A percentile compares a stretch with the other conserved stretches of the same genome.
Conservation (phyloP, 2,888 invertebrate species). For the Tricholauxania praeusta region DNA sequence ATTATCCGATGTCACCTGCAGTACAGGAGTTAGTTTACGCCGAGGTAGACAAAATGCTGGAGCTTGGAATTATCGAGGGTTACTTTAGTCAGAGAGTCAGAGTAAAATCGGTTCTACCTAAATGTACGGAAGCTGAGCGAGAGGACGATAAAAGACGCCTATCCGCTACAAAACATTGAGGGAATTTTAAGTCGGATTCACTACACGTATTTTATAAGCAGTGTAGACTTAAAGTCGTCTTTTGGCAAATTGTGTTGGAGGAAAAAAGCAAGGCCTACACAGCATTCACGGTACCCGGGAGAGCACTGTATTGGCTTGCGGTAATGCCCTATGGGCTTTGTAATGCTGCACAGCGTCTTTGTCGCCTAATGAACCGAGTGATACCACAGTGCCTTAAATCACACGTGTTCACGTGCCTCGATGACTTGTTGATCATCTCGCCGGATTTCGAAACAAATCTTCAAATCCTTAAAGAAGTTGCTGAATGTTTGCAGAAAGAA, state of each 20-base stretch:
- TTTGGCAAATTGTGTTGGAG: conserved; percentile 37
- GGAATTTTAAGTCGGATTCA: conserved; percentile 25
- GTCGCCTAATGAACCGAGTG: conserved; percentile 48
- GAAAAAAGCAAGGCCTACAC: conserved; percentile 29
- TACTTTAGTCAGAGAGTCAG: conserved; percentile 36
- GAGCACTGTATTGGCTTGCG: conserved; percentile 39
- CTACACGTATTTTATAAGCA: conserved; percentile 50
- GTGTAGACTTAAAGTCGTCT: conserved; percentile 46
- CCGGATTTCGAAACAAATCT: conserved; percentile 38
- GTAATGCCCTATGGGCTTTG: conserved; percentile 41
- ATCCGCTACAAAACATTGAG: not conserved
- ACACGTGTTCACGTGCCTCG: conserved; percentile 42
- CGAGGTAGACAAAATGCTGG: conserved; percentile 56
- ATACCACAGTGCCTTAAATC: conserved; percentile 41
- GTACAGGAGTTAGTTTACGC: conserved; percentile 38
- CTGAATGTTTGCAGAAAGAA: conserved; percentile 29
- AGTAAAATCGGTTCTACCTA: conserved; percentile 39
- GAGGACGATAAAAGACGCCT: too few relatives aligned
- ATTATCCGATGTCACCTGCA: too few relatives aligned
- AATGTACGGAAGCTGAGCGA: conserved; percentile 26
- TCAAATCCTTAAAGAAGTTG: conserved; percentile 18
- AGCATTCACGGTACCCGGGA: conserved; percentile 42
- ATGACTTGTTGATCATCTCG: conserved; percentile 39
- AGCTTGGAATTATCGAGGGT: conserved; percentile 39
- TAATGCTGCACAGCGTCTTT: conserved; percentile 43